These are phyloP conservation scores for Thalpophila matura DNA, from an alignment of 2,888 invertebrate species.

Conservation along the genomic window DNA sequence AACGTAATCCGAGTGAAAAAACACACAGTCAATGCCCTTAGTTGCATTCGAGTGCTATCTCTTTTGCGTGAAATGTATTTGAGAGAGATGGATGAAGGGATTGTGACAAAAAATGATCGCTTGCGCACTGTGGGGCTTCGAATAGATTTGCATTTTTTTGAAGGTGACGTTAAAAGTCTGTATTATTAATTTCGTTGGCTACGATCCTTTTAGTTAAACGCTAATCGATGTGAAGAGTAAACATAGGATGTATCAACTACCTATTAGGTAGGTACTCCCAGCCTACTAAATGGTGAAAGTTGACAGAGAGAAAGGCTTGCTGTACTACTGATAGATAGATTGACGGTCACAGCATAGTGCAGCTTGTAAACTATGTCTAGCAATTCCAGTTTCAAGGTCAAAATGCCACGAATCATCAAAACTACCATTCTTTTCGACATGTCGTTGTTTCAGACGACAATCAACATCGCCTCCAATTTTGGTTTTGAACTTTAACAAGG, in stretches of 20 bases:
- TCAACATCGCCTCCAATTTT: not conserved
- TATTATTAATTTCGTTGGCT: slow-evolving; percentile 31
- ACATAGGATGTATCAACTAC: not conserved
- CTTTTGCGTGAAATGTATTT: slow-evolving; percentile 24
- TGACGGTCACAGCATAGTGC: slow-evolving; percentile 14
- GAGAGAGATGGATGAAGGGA: slow-evolving; percentile 43
- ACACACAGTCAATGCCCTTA: slow-evolving; percentile 58
- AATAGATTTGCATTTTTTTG: slow-evolving; percentile 57
- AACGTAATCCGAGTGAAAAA: slow-evolving; percentile 28
- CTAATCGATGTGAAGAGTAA: not conserved
- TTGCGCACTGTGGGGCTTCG: slow-evolving; percentile 55
- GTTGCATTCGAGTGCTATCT: slow-evolving; percentile 54
- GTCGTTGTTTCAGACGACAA: not conserved
- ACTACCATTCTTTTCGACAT: not conserved
- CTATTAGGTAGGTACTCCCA: slow-evolving; percentile 12
- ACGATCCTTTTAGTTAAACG: not conserved
- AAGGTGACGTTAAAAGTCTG: slow-evolving; percentile 31
- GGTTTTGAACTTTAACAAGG: not conserved
- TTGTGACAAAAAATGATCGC: slow-evolving; percentile 62
- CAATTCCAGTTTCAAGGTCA: slow-evolving; percentile 36
- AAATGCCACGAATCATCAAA: not conserved
- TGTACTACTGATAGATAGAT: slow-evolving; percentile 21
- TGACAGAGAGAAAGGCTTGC: slow-evolving; percentile 37
- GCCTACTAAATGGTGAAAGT: slow-evolving; percentile 41
- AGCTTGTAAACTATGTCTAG: slow-evolving; percentile 13